Evolutionary conservation across 2,888 invertebrate genomes (phyloP), one percentile per base, ranked within the genome.

Genomic region (Lasioglossum oenotherae): DNA sequence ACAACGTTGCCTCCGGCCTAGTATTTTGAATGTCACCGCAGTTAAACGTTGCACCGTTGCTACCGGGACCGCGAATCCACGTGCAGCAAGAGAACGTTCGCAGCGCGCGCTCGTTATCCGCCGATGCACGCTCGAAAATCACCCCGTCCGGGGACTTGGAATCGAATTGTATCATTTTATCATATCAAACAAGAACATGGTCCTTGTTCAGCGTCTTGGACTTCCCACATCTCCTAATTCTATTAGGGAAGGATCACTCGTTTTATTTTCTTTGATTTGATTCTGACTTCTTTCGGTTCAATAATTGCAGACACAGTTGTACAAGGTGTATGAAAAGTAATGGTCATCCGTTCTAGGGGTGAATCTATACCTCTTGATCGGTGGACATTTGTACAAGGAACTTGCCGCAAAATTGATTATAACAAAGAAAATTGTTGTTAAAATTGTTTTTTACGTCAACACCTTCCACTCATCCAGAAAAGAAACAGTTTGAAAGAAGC

Each of bases 11-110:
- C 81, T 78, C 38, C 84, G 80, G 73, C 83, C 60, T 57, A 87
- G 86, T 83, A 91, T 91, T 92, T 91, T 83, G 88, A 91, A 91
- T 92, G 90, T 91, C 91, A 89, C 82, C 88, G 86, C 80, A 83
- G 86, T 88, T 91, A 87, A 90, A 89, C 79, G 84, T 75, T 75
- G 72, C 80, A 57, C 77, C 78, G 72, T 44, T 77, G 69, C 60
- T 19, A 23, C 64, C 19, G 23, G 23, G 67, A 60, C 49, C 74
- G 67, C 27, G 64, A 60, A 31, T 81, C 53, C 78, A 60, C 72
- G 72, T 27, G 82, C 57, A 19, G 27, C 35, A 27, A 27, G 16
- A n/a, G 73, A 64, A 35, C 73, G 74, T 74, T 49, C 38, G 64
- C 38, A 64, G 2, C 60, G 31, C 31, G 16, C 31, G 60, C 27